Percentiles rank a stretch among this genome's conserved stretches.
These are phyloP conservation scores for Porites cylindrica DNA, from an alignment of 92 coral and sea anemone species.

Conservation along the genomic window DNA sequence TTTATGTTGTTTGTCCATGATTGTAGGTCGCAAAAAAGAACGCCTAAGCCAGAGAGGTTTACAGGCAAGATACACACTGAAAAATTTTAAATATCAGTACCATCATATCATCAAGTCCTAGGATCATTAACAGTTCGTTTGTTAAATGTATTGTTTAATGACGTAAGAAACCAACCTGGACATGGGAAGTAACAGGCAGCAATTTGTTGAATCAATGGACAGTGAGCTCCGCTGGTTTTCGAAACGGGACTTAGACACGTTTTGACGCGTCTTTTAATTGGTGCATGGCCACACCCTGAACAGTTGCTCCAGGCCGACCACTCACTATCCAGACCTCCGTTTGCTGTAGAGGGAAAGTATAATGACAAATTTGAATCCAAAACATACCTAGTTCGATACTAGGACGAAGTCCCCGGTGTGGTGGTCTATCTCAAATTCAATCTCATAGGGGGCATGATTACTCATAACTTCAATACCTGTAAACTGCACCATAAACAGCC, in stretches of 20 bases:
- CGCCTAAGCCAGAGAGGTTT: too few species aligned
- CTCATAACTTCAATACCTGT: too few species aligned
- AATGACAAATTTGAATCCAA: neutral
- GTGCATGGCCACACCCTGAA: conserved; percentile 70
- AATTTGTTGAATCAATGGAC: conserved; percentile 58
- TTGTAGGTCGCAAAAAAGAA: too few species aligned
- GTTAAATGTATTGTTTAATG: neutral
- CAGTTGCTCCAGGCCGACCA: conserved; percentile 80
- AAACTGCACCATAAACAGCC: too few species aligned
- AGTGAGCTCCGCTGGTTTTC: conserved; percentile 63
- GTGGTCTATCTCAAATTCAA: too few species aligned
- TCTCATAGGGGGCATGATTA: too few species aligned
- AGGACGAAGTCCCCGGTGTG: too few species aligned
- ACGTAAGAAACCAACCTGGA: conserved; percentile 52
- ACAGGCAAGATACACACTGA: too few species aligned
- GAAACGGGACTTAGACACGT: conserved; percentile 60
- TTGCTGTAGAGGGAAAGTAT: conserved; percentile 32
- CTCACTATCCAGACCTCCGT: conserved; percentile 69
- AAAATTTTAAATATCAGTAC: too few species aligned
- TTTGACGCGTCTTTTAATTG: conserved; percentile 51
- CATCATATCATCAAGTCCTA: too few species aligned
- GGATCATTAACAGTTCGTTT: neutral
- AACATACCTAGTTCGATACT: neutral
- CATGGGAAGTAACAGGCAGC: conserved; percentile 67
- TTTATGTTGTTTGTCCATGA: too few species aligned